Percentiles rank a stretch among this genome's conserved stretches.
phyloP scores from a whole-genome alignment of 2,113 vertebrate species.

The Alosa alosa region DNA sequence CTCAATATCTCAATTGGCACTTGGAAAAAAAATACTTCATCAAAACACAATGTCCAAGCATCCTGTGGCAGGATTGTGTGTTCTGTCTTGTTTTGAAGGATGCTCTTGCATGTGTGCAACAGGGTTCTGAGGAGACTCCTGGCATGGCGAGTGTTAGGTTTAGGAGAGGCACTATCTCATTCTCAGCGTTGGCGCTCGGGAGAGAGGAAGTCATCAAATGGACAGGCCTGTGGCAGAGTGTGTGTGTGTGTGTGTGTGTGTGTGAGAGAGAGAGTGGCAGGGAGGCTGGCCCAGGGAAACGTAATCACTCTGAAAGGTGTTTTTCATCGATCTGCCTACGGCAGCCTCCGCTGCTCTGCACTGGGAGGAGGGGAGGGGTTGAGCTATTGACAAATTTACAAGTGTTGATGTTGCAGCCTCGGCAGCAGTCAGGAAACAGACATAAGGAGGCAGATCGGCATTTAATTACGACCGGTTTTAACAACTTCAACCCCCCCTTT shows the following conservation, averaged over 20 bases:
- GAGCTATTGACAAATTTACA: constrained; percentile 38
- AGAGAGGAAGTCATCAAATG: not conserved
- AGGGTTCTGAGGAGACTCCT: not conserved
- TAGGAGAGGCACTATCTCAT: not conserved
- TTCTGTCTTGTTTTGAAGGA: not conserved
- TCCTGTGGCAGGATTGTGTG: not conserved
- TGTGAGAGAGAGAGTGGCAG: not conserved
- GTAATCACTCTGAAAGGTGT: constrained; percentile 24
- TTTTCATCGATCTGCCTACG: constrained; percentile 30
- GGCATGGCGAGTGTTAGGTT: not conserved
- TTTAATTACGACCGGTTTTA: constrained; percentile 12
- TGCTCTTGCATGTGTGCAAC: not conserved
- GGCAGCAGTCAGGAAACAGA: not conserved
- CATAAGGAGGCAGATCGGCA: not conserved
- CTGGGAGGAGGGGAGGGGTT: not conserved
- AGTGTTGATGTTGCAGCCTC: constrained; percentile 18
- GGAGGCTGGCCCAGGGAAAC: not conserved
- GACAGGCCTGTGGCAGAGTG: not conserved
- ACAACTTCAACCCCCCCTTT: constrained; percentile 55
- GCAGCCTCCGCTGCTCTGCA: not conserved
- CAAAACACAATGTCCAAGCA: not conserved
- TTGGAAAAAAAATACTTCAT: not conserved
- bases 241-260: constrained; percentile 13
- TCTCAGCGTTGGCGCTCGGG: not conserved
- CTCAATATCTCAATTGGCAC: not conserved